A percentile compares a stretch with the other conserved stretches of the same genome.
Conservation (phyloP, 2,888 invertebrate species). For the Sericinus montela region DNA sequence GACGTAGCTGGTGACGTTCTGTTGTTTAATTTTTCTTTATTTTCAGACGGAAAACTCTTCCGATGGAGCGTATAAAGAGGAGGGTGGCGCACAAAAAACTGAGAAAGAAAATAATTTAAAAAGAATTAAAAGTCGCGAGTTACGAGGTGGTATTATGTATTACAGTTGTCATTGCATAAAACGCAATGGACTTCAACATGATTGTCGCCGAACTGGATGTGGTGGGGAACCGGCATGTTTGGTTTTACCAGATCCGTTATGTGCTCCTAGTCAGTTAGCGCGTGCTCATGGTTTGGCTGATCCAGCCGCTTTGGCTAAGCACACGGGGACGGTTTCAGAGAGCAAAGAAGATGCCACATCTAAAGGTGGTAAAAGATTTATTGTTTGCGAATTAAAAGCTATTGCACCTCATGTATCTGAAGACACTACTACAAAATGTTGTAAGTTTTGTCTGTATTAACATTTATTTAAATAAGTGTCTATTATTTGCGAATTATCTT, state of each 20-base stretch:
- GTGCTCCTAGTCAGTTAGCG: constrained; percentile 74
- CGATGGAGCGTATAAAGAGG: constrained; percentile 40
- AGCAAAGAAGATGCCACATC: constrained; percentile 32
- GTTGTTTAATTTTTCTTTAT: constrained; percentile 18
- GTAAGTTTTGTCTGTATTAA: constrained; percentile 29
- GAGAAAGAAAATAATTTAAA: constrained; percentile 68
- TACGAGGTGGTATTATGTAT: constrained; percentile 76
- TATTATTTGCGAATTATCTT: too few species aligned
- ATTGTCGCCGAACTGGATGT: constrained; percentile 76
- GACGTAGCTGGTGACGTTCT: constrained; percentile 34
- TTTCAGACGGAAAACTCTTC: constrained; percentile 50
- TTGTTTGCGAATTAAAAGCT: constrained; percentile 68
- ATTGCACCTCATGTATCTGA: constrained; percentile 44
- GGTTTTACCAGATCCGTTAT: constrained; percentile 73
- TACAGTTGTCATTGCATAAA: constrained; percentile 80
- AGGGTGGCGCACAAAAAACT: constrained; percentile 57
- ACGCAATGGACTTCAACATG: constrained; percentile 80
- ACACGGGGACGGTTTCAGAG: constrained; percentile 38
- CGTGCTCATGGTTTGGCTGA: constrained; percentile 66
- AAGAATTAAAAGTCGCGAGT: constrained; percentile 72
- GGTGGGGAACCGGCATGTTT: constrained; percentile 75
- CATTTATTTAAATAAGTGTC: too few species aligned
- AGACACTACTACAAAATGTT: constrained; percentile 50
- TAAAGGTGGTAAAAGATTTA: constrained; percentile 57
- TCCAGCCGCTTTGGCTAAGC: constrained; percentile 52